Conservation (phyloP, 2,113 vertebrate species). For the Mugil cephalus region DNA sequence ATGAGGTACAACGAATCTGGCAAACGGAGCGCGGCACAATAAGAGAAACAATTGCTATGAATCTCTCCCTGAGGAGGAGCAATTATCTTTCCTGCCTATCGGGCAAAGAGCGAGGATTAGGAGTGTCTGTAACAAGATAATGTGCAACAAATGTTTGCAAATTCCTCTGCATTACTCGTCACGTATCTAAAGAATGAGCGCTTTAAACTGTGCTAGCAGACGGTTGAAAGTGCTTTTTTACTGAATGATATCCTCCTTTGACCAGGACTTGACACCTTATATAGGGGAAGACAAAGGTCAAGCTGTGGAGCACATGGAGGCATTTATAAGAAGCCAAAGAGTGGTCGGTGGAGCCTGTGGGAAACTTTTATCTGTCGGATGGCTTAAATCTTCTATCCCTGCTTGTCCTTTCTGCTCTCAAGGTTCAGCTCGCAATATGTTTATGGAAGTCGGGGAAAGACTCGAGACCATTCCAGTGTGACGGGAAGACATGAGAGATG, state of each 20-base stretch:
- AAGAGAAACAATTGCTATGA: slow-evolving; percentile 48
- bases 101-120: slow-evolving; percentile 63
- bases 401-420: slow-evolving; percentile 39
- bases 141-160: slow-evolving; percentile 72
- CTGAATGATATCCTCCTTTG: slow-evolving; percentile 58
- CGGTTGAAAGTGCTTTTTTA: slow-evolving; percentile 39
- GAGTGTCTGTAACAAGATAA: slow-evolving; percentile 71
- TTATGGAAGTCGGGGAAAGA: slow-evolving; percentile 36
- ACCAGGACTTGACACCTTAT: slow-evolving; percentile 60
- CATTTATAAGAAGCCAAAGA: slow-evolving; percentile 54
- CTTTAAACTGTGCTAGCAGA: slow-evolving; percentile 47
- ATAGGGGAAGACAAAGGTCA: slow-evolving; percentile 62
- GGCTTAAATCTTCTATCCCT: slow-evolving; percentile 49
- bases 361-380: slow-evolving; percentile 52
- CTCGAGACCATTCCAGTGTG: slow-evolving; percentile 26
- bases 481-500: slow-evolving; percentile 36
- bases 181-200: slow-evolving; percentile 61
- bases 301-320: slow-evolving; percentile 47
- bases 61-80: slow-evolving; percentile 37
- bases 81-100: slow-evolving; percentile 60
- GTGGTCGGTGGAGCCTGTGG: slow-evolving; percentile 40
- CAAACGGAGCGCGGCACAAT: slow-evolving; percentile 29
- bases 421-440: slow-evolving; percentile 37
- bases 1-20: slow-evolving; percentile 27
- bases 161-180: slow-evolving; percentile 64